Percentiles rank a stretch among this genome's conserved stretches.
Conservation (phyloP, 2,888 invertebrate genomes). For the Lottia scabra region DNA sequence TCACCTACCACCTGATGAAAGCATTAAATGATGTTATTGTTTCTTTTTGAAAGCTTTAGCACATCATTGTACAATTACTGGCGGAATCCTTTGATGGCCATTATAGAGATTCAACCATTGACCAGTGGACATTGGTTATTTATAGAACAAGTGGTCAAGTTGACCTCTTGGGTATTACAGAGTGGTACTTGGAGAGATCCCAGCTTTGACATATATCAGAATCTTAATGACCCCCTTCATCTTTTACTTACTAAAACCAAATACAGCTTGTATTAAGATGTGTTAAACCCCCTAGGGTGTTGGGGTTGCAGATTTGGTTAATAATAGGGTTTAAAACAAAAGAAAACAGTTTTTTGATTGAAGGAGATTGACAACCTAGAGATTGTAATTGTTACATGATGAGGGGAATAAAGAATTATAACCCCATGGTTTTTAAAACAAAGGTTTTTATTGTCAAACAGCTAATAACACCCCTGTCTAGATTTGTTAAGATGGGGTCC, state of each 20-base stretch:
- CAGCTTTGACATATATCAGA: not conserved
- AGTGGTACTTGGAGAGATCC: too few species aligned
- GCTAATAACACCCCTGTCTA: slow-evolving; percentile 1
- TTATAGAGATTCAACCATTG: too few species aligned
- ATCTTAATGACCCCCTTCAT: not conserved
- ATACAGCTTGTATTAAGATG: not conserved
- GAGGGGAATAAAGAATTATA: not conserved
- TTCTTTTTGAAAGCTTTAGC: not conserved
- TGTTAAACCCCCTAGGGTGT: not conserved
- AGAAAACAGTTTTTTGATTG: not conserved
- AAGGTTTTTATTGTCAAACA: not conserved
- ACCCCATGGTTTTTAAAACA: not conserved
- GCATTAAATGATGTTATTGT: slow-evolving; percentile 4
- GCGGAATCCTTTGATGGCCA: not conserved
- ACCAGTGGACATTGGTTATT: too few species aligned
- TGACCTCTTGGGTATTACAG: too few species aligned
- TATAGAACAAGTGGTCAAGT: too few species aligned
- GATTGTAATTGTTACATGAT: not conserved
- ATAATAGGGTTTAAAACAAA: not conserved
- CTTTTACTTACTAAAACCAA: not conserved
- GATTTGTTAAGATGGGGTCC: not conserved
- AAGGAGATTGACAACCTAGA: not conserved
- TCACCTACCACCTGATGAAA: not conserved
- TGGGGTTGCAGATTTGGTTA: not conserved
- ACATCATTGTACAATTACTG: slow-evolving; percentile 1